Percentiles rank a stretch among this genome's conserved stretches.
Conservation (phyloP, 2,113 vertebrate species). For the Diphyllodes magnificus region DNA sequence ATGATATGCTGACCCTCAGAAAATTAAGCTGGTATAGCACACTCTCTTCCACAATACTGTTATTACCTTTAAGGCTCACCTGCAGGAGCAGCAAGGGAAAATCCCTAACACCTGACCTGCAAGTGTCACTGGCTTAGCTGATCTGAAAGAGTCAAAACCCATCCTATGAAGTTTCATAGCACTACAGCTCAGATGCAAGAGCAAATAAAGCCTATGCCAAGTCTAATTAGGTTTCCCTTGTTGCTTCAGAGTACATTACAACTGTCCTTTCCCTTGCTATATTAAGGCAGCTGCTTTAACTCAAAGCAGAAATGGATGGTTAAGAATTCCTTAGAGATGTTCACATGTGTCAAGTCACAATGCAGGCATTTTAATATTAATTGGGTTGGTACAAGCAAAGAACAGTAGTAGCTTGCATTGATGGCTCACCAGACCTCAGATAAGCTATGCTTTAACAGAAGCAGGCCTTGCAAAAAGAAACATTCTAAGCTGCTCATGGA, state of each 20-base stretch:
- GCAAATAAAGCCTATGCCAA: neutral
- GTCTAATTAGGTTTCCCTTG: constrained; percentile 1
- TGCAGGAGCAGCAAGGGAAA: neutral
- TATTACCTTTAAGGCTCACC: neutral
- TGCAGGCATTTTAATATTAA: neutral
- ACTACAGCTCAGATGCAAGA: neutral
- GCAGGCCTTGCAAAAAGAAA: neutral
- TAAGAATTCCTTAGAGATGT: constrained; percentile 12
- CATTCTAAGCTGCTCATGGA: neutral
- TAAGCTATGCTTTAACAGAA: neutral
- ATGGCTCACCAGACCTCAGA: neutral
- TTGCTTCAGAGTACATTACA: neutral
- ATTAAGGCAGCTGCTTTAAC: constrained; percentile 11
- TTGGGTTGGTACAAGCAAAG: neutral
- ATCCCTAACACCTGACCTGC: neutral
- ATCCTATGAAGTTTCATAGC: neutral
- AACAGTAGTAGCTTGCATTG: neutral
- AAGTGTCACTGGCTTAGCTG: neutral
- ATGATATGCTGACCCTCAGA: neutral
- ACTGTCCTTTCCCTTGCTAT: neutral
- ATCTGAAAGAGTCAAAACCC: neutral
- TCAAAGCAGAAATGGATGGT: neutral
- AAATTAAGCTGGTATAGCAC: neutral
- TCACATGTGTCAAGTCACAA: neutral
- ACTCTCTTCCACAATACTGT: neutral